Base-by-base conservation (phyloP, 1,140 invertebrate species). In the Lepidurus apus region DNA sequence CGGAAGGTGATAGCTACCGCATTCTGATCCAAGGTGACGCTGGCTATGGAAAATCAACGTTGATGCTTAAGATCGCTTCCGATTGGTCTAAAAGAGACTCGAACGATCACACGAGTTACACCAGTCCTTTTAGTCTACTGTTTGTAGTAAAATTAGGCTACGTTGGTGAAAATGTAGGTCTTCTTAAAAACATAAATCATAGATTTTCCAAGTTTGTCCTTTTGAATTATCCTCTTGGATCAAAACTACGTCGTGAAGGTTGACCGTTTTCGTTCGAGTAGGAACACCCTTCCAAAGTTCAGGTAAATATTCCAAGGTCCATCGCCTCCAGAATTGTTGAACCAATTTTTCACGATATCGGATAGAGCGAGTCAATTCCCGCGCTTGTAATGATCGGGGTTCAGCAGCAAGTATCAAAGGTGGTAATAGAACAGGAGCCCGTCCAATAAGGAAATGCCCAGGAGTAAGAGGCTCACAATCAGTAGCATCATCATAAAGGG, bases 401-500 rank as follows among this genome's bases (percentile, higher is more conserved):
- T 21, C 13, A n/a, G 7, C 45, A 6, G 34, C 10, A 26, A 9
- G n/a, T 5, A 13, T 26, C 9, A 47, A 10, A 7, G 34, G 24
- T 42, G 78, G 79, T 13, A 80, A 11, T 13, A 42, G 6, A 26
- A 53, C 42, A 3, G 44, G 10, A n/a, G 26, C 11, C 34, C 43
- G 42, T n/a, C 81, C 80, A 42, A 73, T n/a, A 1, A 84, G 75
- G 76, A 84, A 84, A 80, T 83, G 79, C 13, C 81, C 79, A 4
- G 83, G 81, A 0, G 83, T 83, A 17, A 84, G 73, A 17, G 81
- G 79, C 34, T 26, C 34, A 42, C 80, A 74, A 75, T 84, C 83
- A 5, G 74, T 26, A 11, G 45, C 34, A 80, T 85, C 82, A 21
- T 81, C 80, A 1, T 82, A 82, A 17, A 84, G n/a, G 75, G 82